Evolutionary conservation across 2,113 vertebrate species (phyloP).

Genomic region (Onychorhynchus coronatus): DNA sequence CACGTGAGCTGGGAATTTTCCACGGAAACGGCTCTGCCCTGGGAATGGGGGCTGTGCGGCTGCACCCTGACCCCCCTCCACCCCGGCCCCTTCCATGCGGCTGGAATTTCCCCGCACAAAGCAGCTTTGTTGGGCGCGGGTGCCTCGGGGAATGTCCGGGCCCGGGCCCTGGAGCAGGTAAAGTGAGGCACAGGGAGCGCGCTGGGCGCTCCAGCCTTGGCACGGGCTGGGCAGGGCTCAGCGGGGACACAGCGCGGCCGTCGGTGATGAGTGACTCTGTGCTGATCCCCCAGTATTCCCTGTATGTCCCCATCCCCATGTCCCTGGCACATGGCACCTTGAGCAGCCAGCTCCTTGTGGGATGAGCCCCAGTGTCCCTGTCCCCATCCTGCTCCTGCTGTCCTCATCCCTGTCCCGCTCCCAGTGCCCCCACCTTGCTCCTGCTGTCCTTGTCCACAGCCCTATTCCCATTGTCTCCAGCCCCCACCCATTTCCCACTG

Average conservation of each 20-base stretch:
- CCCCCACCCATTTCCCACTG: too few species aligned
- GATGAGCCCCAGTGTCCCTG: neutral
- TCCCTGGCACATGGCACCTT: accelerated
- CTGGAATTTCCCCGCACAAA: neutral
- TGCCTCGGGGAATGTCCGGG: accelerated
- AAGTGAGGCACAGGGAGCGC: neutral
- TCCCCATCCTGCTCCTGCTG: neutral
- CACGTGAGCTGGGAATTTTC: neutral
- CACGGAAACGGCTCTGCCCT: neutral
- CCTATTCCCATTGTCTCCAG: too few species aligned
- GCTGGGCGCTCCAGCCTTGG: neutral
- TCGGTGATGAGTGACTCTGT: accelerated
- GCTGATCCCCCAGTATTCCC: accelerated
- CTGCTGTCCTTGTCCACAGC: neutral
- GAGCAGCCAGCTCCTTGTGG: neutral
- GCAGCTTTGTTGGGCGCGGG: neutral
- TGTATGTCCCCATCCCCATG: accelerated
- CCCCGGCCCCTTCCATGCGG: accelerated
- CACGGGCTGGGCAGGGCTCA: neutral
- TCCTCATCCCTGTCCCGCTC: neutral
- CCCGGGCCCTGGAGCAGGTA: accelerated
- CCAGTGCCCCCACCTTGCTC: neutral
- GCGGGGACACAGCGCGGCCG: accelerated
- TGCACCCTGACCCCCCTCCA: neutral
- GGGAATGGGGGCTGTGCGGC: neutral